A percentile compares a stretch with the other conserved stretches of the same genome.
These are phyloP conservation scores for Cossypha polioptera DNA, from an alignment of 2,797 vertebrate species.

Conservation along the genomic window DNA sequence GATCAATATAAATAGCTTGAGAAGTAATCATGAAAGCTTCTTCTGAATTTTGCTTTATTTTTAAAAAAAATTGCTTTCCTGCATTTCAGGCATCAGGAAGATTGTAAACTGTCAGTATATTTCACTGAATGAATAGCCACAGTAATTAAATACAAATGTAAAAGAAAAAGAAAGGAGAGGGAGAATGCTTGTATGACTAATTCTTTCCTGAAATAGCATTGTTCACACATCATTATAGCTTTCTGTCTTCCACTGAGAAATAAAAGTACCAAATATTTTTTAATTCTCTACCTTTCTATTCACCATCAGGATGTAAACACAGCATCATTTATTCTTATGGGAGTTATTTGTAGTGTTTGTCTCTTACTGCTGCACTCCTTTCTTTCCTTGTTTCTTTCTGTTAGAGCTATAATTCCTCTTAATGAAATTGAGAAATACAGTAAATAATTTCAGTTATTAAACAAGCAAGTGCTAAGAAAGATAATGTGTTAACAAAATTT, in stretches of 20 bases:
- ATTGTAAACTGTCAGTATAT: background rate
- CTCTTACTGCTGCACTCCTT: background rate
- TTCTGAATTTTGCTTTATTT: background rate
- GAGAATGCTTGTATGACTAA: background rate
- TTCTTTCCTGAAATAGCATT: background rate
- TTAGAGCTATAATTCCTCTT: background rate
- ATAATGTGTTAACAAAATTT: background rate
- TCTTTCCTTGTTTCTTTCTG: background rate
- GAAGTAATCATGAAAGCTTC: background rate
- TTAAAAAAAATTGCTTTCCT: background rate
- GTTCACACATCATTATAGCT: background rate
- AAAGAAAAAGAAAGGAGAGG: background rate
- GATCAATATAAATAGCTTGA: background rate
- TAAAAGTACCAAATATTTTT: background rate
- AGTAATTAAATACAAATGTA: background rate
- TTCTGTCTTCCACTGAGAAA: conserved; percentile 30
- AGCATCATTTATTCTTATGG: background rate
- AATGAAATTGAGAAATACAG: background rate
- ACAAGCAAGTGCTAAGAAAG: background rate
- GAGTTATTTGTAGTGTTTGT: background rate
- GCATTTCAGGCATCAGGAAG: background rate
- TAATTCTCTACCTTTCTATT: background rate
- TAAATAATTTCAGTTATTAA: background rate
- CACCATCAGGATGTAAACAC: background rate
- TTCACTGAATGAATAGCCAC: conserved; percentile 19